Conservation (phyloP, 2,113 vertebrate genomes). For the Eubucco bourcierii region DNA sequence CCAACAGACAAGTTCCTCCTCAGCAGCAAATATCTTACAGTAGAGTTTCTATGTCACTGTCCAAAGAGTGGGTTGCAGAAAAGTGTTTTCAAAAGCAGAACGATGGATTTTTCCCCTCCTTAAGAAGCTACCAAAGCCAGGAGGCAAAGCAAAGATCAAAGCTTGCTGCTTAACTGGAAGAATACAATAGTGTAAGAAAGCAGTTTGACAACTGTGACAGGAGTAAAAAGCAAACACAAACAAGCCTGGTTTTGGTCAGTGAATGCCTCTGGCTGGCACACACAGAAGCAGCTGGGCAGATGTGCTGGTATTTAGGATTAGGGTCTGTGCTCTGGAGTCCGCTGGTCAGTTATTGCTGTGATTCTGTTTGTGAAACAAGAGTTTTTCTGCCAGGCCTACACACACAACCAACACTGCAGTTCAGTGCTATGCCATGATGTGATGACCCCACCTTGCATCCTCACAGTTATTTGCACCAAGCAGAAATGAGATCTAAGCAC, state of each 20-base stretch:
- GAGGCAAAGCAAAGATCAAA: not conserved
- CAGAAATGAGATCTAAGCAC: not conserved
- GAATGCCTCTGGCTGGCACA: not conserved
- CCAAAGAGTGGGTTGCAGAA: not conserved
- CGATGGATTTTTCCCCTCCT: not conserved
- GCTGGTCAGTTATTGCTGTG: not conserved
- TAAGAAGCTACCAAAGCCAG: not conserved
- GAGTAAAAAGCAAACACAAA: not conserved
- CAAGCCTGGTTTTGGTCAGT: not conserved
- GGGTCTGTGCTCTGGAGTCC: not conserved
- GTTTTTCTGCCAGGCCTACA: not conserved
- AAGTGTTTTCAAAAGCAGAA: not conserved
- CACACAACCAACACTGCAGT: too few relatives aligned
- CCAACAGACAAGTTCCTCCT: not conserved
- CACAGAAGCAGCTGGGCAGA: not conserved
- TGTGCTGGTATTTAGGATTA: not conserved
- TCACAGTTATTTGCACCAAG: accelerated
- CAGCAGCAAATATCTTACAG: not conserved
- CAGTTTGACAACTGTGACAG: not conserved
- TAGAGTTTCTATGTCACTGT: not conserved
- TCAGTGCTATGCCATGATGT: not conserved
- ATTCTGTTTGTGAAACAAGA: not conserved
- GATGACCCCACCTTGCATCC: not conserved
- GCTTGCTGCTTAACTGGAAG: not conserved
- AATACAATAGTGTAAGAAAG: not conserved